A percentile compares a stretch with the other conserved stretches of the same genome.
phyloP scores from a whole-genome alignment of 1,140 invertebrate species.

The Saccostrea glomerata region DNA sequence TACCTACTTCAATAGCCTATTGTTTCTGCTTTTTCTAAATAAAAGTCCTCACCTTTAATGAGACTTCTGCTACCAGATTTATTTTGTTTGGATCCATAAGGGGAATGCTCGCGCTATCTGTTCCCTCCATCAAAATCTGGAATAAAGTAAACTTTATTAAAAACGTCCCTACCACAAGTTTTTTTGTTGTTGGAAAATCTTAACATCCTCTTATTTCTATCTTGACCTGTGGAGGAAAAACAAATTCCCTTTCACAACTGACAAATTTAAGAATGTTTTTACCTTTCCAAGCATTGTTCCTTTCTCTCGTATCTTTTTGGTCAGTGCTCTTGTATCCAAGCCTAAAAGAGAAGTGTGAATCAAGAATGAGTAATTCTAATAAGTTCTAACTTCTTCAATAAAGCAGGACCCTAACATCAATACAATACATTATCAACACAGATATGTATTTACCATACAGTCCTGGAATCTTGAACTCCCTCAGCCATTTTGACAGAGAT shows the following conservation, averaged over 20 bases:
- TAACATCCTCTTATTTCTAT: background rate
- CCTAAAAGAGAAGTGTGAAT: slow-evolving; percentile 63
- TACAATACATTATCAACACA: background rate
- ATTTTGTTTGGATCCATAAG: slow-evolving; percentile 90
- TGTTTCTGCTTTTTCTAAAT: no score
- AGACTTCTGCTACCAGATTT: slow-evolving; percentile 96
- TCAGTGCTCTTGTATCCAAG: slow-evolving; percentile 76
- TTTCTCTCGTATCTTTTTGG: slow-evolving; percentile 77
- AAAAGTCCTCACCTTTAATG: slow-evolving; percentile 83
- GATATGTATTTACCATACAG: slow-evolving; percentile 82
- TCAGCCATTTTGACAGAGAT: slow-evolving; percentile 92
- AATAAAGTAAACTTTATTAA: slow-evolving; percentile 46
- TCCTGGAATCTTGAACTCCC: slow-evolving; percentile 88
- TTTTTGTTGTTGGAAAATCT: background rate
- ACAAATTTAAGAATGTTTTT: slow-evolving; percentile 10
- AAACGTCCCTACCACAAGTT: background rate
- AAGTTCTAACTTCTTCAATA: no score
- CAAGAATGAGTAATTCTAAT: no score
- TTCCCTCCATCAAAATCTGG: slow-evolving; percentile 84
- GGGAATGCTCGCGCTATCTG: slow-evolving; percentile 67
- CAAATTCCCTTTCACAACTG: background rate
- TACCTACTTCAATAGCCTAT: no score
- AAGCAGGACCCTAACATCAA: no score
- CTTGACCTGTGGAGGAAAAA: background rate
- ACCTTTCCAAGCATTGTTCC: slow-evolving; percentile 78